These are phyloP conservation scores for Nannoperca australis DNA, from an alignment of 2,797 vertebrate genomes.

Conservation along the genomic window DNA sequence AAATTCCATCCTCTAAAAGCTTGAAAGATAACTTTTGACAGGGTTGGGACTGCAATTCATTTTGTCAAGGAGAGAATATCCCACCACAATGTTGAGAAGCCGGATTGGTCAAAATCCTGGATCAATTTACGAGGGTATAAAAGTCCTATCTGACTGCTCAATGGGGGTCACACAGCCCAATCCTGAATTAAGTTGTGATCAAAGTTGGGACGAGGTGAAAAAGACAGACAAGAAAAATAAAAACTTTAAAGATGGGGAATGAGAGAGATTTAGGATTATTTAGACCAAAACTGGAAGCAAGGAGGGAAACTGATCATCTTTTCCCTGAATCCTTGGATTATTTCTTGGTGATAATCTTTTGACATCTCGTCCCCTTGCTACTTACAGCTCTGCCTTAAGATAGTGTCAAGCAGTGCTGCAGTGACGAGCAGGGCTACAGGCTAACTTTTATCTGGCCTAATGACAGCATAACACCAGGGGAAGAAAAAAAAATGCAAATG, in stretches of 20 bases:
- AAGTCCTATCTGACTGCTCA: slow-evolving; percentile 61
- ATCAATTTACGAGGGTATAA: slow-evolving; percentile 52
- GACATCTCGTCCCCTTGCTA: slow-evolving; percentile 70
- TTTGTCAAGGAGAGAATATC: slow-evolving; percentile 47
- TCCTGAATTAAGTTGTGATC: slow-evolving; percentile 61
- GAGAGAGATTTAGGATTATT: slow-evolving; percentile 75
- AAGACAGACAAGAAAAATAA: slow-evolving; percentile 54
- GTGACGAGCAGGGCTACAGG: slow-evolving; percentile 41
- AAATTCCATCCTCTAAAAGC: slow-evolving; percentile 16
- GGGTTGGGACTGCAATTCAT: slow-evolving; percentile 19
- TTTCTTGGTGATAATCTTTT: slow-evolving; percentile 71
- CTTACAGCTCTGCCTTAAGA: slow-evolving; percentile 68
- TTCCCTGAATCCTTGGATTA: slow-evolving; percentile 73
- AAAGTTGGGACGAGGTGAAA: slow-evolving; percentile 68
- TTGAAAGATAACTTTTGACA: slow-evolving; percentile 39
- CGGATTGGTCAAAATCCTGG: slow-evolving; percentile 56
- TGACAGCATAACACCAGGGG: slow-evolving; percentile 41
- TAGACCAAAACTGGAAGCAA: slow-evolving; percentile 66
- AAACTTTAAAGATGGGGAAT: slow-evolving; percentile 44
- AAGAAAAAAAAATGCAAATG: slow-evolving; percentile 26
- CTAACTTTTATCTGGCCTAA: slow-evolving; percentile 62
- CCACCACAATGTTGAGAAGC: slow-evolving; percentile 26
- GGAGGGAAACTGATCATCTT: slow-evolving; percentile 70
- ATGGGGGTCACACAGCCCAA: slow-evolving; percentile 38
- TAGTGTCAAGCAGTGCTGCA: slow-evolving; percentile 58